Evolutionary conservation across 2,797 vertebrate species (phyloP).

Genomic region (Vultur gryphus): DNA sequence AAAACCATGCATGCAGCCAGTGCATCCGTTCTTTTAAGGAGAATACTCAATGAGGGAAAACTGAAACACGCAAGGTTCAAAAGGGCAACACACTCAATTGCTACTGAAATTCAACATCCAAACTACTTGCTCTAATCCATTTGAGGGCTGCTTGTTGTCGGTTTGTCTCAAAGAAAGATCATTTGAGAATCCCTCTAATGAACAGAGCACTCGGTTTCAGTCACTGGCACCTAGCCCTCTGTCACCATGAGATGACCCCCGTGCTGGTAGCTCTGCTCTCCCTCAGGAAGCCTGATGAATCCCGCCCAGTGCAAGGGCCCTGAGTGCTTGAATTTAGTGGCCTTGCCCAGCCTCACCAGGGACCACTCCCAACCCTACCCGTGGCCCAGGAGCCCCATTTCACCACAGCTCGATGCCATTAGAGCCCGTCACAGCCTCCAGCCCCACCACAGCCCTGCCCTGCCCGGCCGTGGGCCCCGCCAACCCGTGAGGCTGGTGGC

Average conservation of each 20-base stretch:
- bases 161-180: neutral
- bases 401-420: neutral
- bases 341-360: neutral
- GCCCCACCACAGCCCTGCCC: neutral
- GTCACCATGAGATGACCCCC: neutral
- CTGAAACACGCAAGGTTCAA: neutral
- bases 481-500: neutral
- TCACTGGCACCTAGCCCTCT: neutral
- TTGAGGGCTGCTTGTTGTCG: neutral
- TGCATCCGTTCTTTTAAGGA: neutral
- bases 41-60: neutral
- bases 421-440: neutral
- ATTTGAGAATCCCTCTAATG: neutral
- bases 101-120: neutral
- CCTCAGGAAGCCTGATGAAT: neutral
- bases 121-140: neutral
- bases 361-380: too few species aligned
- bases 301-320: neutral
- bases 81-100: neutral
- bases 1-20: neutral
- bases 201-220: neutral
- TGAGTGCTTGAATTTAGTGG: accelerated
- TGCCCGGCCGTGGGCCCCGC: neutral
- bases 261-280: neutral
- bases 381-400: neutral